A percentile compares a stretch with the other conserved stretches of the same genome.
Conservation (phyloP, 1,140 invertebrate genomes). For the Drosophila sp. region DNA sequence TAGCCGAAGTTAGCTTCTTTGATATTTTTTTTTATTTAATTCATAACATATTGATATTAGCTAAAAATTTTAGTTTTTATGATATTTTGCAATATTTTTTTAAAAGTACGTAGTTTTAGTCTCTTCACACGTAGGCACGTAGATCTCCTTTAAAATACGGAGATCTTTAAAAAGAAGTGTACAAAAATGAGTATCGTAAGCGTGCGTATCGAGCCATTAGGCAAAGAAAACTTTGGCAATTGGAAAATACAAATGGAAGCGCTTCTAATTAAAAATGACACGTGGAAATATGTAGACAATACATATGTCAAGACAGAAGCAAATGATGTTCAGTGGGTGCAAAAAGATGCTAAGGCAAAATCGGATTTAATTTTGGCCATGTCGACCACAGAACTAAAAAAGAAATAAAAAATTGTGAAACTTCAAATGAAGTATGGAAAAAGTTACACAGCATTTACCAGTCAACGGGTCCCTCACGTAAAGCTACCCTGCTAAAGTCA, state of each 20-base stretch:
- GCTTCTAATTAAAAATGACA: slow-evolving; percentile 39
- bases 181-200: slow-evolving; percentile 4
- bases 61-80: too few relatives aligned
- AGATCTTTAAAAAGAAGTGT: not conserved
- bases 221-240: slow-evolving; percentile 11
- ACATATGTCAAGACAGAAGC: slow-evolving; percentile 37
- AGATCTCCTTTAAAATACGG: too few relatives aligned
- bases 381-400: too few relatives aligned
- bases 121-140: too few relatives aligned
- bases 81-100: too few relatives aligned
- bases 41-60: too few relatives aligned
- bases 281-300: slow-evolving; percentile 41
- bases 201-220: not conserved
- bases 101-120: too few relatives aligned
- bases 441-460: not conserved
- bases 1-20: too few relatives aligned
- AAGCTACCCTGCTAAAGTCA: not conserved
- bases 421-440: not conserved
- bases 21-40: too few relatives aligned
- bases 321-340: slow-evolving; percentile 25
- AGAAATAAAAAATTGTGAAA: too few relatives aligned
- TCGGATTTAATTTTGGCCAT: too few relatives aligned
- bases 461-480: not conserved
- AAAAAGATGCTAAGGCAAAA: not conserved
- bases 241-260: slow-evolving; percentile 28